Evolutionary conservation across 2,797 vertebrate species (phyloP), one percentile per base, ranked within the genome.

Genomic region (Ficedula albicollis): DNA sequence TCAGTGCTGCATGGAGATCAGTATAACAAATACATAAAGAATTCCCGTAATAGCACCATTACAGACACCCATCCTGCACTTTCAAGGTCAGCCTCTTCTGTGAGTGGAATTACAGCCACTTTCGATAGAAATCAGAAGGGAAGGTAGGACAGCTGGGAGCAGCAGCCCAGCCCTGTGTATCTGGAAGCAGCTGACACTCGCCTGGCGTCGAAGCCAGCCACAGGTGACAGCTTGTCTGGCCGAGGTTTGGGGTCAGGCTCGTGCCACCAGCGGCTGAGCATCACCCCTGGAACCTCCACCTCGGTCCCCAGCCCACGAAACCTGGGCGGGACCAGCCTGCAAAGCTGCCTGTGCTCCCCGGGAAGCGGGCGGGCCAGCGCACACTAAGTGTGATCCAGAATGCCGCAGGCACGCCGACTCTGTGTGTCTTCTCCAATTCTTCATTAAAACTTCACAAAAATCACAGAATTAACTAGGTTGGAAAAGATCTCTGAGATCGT

Each of bases 371-470:
- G 55, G 19, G 63, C 26, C 44, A 7, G 11, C 1, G 4, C 38
- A 15, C 15, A 0, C 10, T 6, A 29, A 18, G 11, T 1, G 19
- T 1, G 36, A 44, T 52, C 12, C 46, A 20, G 8, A 67, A 49
- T 3, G 21, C 18, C n/a, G 18, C 0, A 1, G n/a, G 19, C 9
- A 22, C 0, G 2, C 29, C 17, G 32, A 29, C 14, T 29, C 39
- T 2, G 1, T 1, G 16, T 3, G 0, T 0, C 30, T 58, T 13
- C 13, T 43, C 19, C 30, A 51, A 49, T 27, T 34, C 44, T 32
- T 41, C 20, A 38, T 18, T 51, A 22, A 51, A 76, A 51, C 32
- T 6, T 30, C 13, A 49, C 3, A 38, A 34, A 51, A 38, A 5
- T 26, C 29, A 56, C 4, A 6, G 1, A 22, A 27, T 5, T 12